phyloP scores from a whole-genome alignment of 1,140 invertebrate species.

The Drosophila athabasca region DNA sequence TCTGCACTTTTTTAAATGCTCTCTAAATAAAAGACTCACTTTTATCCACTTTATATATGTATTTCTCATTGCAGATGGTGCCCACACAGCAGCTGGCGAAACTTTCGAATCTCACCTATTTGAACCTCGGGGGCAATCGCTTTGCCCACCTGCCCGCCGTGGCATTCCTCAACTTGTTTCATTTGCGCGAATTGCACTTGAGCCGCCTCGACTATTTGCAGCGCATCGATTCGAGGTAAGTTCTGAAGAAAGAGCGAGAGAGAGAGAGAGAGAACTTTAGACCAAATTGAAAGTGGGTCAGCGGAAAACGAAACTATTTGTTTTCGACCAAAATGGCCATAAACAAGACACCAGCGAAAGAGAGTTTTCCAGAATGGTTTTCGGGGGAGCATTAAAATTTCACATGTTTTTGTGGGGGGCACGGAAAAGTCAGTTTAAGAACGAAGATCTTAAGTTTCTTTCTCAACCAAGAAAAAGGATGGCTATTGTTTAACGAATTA shows the following conservation, averaged over 20 bases:
- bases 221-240: conserved; percentile 87
- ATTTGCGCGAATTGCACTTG: conserved; percentile 89
- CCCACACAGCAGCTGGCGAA: conserved; percentile 90
- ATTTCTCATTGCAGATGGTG: conserved; percentile 84
- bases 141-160: conserved; percentile 88
- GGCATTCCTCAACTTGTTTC: conserved; percentile 91
- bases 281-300: conserved; percentile 33
- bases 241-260: conserved; percentile 17
- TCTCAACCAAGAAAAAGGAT: too few relatives aligned
- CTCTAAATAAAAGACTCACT: conserved; percentile 32
- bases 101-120: conserved; percentile 88
- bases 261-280: background rate
- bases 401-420: too few relatives aligned
- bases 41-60: background rate
- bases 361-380: conserved; percentile 1
- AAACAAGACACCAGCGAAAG: conserved; percentile 26
- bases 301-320: conserved; percentile 46
- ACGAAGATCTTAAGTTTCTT: too few relatives aligned
- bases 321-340: conserved; percentile 10
- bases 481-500: too few relatives aligned
- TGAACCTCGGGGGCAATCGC: conserved; percentile 91
- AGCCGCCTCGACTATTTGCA: conserved; percentile 87
- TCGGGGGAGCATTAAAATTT: too few relatives aligned
- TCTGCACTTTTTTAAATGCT: conserved; percentile 36
- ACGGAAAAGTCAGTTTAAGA: too few relatives aligned